Evolutionary conservation across 2,888 invertebrate species (phyloP).

Genomic region (Leucophenga montana): DNA sequence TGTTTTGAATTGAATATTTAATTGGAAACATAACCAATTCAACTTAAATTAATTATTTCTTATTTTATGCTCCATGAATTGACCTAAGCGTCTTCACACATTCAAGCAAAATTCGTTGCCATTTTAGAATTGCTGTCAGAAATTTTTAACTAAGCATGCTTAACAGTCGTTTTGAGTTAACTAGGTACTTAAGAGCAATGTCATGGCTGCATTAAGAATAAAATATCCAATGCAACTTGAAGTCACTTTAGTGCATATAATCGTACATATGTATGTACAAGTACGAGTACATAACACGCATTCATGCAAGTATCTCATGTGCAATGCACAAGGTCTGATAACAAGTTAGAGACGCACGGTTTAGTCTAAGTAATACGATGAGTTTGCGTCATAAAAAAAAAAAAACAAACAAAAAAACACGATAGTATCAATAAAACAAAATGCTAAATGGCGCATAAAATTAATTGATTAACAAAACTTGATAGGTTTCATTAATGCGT

Average conservation of each 20-base stretch:
- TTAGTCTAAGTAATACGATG: background rate
- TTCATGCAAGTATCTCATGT: background rate
- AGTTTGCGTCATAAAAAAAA: background rate
- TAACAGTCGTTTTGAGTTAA: background rate
- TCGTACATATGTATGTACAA: background rate
- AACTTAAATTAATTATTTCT: too few species aligned
- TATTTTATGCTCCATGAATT: too few species aligned
- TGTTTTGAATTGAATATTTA: too few species aligned
- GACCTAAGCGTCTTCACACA: too few species aligned
- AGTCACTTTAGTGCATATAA: background rate
- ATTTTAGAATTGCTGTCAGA: too few species aligned
- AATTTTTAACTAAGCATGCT: too few species aligned
- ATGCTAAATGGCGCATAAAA: too few species aligned
- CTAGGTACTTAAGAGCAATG: background rate
- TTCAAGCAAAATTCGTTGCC: too few species aligned
- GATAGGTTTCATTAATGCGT: too few species aligned
- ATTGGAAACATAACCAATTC: too few species aligned
- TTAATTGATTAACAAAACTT: too few species aligned
- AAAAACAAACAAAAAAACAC: background rate
- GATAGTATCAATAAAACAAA: background rate
- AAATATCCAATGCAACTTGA: background rate
- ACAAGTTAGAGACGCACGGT: constrained; percentile 11
- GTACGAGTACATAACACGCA: background rate
- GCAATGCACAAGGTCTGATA: constrained; percentile 20
- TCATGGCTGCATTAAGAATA: background rate